Percentiles rank a stretch among this genome's conserved stretches.
phyloP scores from a whole-genome alignment of 1,140 invertebrate genomes.

The Caerostris darwini region DNA sequence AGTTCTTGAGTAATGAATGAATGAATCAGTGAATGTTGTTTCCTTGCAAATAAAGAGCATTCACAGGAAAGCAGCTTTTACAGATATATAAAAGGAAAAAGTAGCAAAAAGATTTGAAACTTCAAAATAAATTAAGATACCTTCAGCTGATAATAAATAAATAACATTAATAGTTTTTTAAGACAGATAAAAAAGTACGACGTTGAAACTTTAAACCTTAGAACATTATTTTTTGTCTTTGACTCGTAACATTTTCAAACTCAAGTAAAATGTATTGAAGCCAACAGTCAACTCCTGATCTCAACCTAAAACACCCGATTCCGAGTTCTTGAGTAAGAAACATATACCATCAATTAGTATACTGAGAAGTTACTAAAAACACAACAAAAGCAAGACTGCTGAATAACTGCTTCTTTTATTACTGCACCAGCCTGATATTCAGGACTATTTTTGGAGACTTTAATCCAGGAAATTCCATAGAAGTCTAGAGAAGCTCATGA shows the following conservation, averaged over 20 bases:
- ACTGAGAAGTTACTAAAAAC: background rate
- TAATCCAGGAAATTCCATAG: slow-evolving; percentile 47
- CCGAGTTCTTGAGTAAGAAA: background rate
- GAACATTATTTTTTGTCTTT: background rate
- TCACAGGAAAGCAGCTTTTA: background rate
- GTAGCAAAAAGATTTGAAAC: background rate
- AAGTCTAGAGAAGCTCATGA: slow-evolving; percentile 15
- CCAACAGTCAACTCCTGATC: background rate
- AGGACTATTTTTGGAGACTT: slow-evolving; percentile 14
- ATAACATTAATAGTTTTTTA: background rate
- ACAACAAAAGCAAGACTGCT: slow-evolving; percentile 16
- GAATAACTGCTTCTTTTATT: slow-evolving; percentile 58
- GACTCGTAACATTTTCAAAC: background rate
- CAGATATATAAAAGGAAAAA: background rate
- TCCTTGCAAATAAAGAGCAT: background rate
- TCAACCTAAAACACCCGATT: background rate
- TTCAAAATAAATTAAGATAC: background rate
- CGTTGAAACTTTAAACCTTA: background rate
- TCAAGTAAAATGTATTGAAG: too few relatives aligned
- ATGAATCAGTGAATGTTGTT: too few relatives aligned
- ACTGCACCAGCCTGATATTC: background rate
- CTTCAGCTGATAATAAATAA: background rate
- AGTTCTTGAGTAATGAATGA: background rate
- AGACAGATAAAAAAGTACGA: background rate
- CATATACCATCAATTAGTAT: background rate